Conservation (phyloP, 1,140 invertebrate species). For the Pseudoatta argentina region DNA sequence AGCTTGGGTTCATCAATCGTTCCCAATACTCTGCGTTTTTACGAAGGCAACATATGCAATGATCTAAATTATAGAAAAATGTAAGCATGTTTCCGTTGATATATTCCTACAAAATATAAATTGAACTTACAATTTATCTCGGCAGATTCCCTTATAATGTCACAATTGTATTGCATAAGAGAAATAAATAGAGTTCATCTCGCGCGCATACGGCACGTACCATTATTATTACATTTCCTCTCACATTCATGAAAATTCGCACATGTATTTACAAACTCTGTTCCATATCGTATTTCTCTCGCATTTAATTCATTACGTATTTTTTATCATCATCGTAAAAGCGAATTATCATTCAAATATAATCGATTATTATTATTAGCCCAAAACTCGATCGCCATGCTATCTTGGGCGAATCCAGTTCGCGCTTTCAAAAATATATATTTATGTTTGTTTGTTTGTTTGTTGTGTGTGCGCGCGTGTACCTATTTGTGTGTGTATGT, state of each 20-base stretch:
- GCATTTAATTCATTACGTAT: conserved; percentile 68
- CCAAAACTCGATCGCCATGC: conserved; percentile 69
- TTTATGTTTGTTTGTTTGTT: conserved; percentile 60
- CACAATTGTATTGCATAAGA: conserved; percentile 63
- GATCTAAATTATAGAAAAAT: conserved; percentile 53
- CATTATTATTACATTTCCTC: conserved; percentile 54
- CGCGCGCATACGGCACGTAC: conserved; percentile 72
- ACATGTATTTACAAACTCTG: conserved; percentile 78
- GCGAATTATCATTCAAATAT: conserved; percentile 51
- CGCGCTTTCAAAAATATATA: conserved; percentile 77
- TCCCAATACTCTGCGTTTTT: not conserved
- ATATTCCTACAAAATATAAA: conserved; percentile 58
- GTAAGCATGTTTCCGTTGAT: conserved; percentile 36
- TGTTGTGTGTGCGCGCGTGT: conserved; percentile 4
- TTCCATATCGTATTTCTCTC: conserved; percentile 54
- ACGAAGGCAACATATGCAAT: conserved; percentile 5
- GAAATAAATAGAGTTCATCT: conserved; percentile 75
- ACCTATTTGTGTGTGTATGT: conserved; percentile 15
- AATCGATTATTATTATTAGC: conserved; percentile 51
- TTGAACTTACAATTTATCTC: conserved; percentile 42
- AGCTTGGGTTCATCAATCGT: not conserved
- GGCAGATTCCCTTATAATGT: conserved; percentile 37
- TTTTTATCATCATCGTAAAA: conserved; percentile 65
- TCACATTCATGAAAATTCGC: conserved; percentile 71
- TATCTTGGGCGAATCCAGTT: conserved; percentile 74